A percentile compares a stretch with the other conserved stretches of the same genome.
phyloP scores from a whole-genome alignment of 2,797 vertebrate species.

The Lophura swinhoii region DNA sequence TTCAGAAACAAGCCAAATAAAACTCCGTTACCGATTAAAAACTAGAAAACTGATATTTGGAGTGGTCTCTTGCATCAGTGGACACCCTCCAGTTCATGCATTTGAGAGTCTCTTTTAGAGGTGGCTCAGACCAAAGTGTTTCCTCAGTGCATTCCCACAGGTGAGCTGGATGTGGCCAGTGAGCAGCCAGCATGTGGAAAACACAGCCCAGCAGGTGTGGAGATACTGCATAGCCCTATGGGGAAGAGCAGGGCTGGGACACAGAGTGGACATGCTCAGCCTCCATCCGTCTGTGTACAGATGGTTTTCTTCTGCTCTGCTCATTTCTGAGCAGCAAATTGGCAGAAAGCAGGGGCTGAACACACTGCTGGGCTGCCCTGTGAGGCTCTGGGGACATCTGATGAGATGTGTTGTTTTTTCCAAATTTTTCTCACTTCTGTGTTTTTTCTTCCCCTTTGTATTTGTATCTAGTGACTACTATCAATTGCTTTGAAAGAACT shows the following conservation, averaged over 20 bases:
- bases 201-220: background rate
- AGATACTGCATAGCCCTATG: fast-evolving
- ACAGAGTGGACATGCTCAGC: fast-evolving
- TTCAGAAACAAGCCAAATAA: constrained; percentile 34
- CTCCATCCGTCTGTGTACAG: fast-evolving
- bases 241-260: background rate
- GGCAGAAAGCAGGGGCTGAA: background rate
- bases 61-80: background rate
- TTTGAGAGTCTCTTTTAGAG: background rate
- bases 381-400: fast-evolving
- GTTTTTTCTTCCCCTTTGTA: background rate
- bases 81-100: background rate
- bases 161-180: background rate
- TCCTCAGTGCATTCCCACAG: background rate
- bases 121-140: background rate
- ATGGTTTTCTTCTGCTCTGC: background rate
- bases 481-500: background rate
- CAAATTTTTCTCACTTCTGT: background rate
- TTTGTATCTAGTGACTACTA: background rate
- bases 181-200: background rate
- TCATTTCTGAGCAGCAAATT: background rate
- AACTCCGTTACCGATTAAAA: constrained; percentile 19
- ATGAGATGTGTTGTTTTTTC: background rate
- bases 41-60: background rate
- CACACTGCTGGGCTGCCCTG: background rate